Conservation (phyloP, 2,888 invertebrate species). For the Drosophila kambysellisi region DNA sequence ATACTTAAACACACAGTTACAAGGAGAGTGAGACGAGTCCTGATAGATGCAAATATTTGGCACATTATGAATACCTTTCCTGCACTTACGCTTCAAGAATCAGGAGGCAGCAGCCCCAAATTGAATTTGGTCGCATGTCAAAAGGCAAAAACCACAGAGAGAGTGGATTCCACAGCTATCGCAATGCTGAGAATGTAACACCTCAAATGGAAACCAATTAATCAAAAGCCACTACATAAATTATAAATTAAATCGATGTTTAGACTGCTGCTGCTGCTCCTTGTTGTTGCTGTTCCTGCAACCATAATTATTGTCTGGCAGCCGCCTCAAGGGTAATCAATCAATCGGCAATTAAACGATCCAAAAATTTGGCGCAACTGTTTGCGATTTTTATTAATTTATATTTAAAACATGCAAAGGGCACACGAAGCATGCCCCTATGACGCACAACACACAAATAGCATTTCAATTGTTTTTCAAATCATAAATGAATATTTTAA, state of each 20-base stretch:
- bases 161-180: not conserved
- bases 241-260: constrained; percentile 75
- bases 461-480: constrained; percentile 57
- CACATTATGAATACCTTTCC: constrained; percentile 35
- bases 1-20: constrained; percentile 25
- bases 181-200: constrained; percentile 29
- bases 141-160: constrained; percentile 63
- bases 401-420: constrained; percentile 8
- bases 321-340: constrained; percentile 62
- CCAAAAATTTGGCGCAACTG: constrained; percentile 11
- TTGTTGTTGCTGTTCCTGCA: constrained; percentile 17
- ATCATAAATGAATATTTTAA: constrained; percentile 71
- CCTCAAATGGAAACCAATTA: constrained; percentile 75
- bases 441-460: constrained; percentile 53
- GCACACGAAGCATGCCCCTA: constrained; percentile 2
- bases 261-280: constrained; percentile 23
- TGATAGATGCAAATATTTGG: constrained; percentile 69
- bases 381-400: constrained; percentile 20
- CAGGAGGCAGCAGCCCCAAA: constrained; percentile 43
- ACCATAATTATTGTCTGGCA: constrained; percentile 34
- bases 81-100: constrained; percentile 44
- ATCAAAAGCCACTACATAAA: constrained; percentile 75
- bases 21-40: constrained; percentile 2
- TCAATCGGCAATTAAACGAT: constrained; percentile 63
- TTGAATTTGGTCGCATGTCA: constrained; percentile 71